Conservation (phyloP, 2,888 invertebrate genomes). For the Busseola fusca region DNA sequence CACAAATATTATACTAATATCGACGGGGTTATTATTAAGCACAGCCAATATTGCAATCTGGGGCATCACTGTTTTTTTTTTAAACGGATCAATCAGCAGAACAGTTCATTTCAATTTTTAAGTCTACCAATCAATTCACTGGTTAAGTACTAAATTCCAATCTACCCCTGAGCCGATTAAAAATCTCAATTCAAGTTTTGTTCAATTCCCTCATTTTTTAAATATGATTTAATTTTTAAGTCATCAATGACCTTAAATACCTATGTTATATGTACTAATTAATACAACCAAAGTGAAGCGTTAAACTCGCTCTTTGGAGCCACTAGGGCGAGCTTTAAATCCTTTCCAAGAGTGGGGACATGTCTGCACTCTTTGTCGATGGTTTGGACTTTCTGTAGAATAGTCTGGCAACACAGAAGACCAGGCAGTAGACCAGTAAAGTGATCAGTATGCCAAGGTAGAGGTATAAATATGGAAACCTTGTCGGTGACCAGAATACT, state of each 20-base stretch:
- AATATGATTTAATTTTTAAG: neutral
- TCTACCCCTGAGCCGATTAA: neutral
- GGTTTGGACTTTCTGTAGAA: slow-evolving; percentile 52
- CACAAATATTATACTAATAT: slow-evolving; percentile 10
- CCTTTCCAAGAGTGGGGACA: slow-evolving; percentile 67
- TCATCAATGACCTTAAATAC: slow-evolving; percentile 7
- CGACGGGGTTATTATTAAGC: slow-evolving; percentile 24
- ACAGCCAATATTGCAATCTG: slow-evolving; percentile 47
- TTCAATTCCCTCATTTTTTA: slow-evolving; percentile 35
- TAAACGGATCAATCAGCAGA: neutral
- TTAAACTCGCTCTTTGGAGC: neutral
- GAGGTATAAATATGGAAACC: slow-evolving; percentile 90
- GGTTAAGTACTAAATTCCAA: slow-evolving; percentile 12
- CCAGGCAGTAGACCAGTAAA: slow-evolving; percentile 59
- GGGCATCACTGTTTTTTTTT: neutral
- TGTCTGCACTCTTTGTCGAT: slow-evolving; percentile 54
- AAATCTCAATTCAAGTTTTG: slow-evolving; percentile 19
- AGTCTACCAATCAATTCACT: slow-evolving; percentile 23
- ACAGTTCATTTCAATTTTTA: neutral
- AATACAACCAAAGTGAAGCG: slow-evolving; percentile 30
- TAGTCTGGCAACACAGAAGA: slow-evolving; percentile 65
- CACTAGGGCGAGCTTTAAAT: slow-evolving; percentile 49
- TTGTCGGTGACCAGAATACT: slow-evolving; percentile 93
- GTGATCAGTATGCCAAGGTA: slow-evolving; percentile 83
- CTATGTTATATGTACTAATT: slow-evolving; percentile 15